Evolutionary conservation across 2,888 invertebrate species (phyloP).

Genomic region (Craniophora ligustri): DNA sequence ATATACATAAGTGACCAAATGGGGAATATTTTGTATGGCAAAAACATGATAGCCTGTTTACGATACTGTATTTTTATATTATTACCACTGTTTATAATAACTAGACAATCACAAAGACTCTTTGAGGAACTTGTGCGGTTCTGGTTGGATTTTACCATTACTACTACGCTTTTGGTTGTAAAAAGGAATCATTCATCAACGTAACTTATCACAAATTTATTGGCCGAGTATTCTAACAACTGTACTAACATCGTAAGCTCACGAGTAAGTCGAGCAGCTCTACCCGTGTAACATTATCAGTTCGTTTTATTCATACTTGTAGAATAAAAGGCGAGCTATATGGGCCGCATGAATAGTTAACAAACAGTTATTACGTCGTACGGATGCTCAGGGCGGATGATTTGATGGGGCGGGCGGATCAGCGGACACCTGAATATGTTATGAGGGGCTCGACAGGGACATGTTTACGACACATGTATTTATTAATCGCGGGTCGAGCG

Average conservation of each 20-base stretch:
- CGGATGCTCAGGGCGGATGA: neutral
- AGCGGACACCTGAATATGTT: constrained; percentile 13
- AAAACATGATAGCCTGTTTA: too few relatives aligned
- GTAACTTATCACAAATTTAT: neutral
- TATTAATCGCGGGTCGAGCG: constrained; percentile 5
- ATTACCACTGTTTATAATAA: too few relatives aligned
- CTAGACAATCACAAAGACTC: too few relatives aligned
- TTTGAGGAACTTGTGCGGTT: too few relatives aligned
- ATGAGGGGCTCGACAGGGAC: constrained; percentile 7
- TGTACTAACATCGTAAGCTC: neutral
- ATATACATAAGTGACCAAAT: too few relatives aligned
- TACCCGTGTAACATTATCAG: neutral
- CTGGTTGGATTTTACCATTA: too few relatives aligned
- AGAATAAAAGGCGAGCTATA: neutral
- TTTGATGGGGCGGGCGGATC: neutral
- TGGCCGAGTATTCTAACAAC: neutral
- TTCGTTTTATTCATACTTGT: neutral
- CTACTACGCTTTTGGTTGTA: too few relatives aligned
- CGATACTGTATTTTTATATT: too few relatives aligned
- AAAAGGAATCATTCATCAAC: too few relatives aligned
- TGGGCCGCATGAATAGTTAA: constrained; percentile 14
- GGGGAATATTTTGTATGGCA: too few relatives aligned
- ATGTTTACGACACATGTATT: constrained; percentile 8
- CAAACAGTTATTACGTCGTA: constrained; percentile 9
- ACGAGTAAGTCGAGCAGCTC: neutral